Evolutionary conservation across 2,888 invertebrate species (phyloP).

Genomic region (Dugesia japonica): DNA sequence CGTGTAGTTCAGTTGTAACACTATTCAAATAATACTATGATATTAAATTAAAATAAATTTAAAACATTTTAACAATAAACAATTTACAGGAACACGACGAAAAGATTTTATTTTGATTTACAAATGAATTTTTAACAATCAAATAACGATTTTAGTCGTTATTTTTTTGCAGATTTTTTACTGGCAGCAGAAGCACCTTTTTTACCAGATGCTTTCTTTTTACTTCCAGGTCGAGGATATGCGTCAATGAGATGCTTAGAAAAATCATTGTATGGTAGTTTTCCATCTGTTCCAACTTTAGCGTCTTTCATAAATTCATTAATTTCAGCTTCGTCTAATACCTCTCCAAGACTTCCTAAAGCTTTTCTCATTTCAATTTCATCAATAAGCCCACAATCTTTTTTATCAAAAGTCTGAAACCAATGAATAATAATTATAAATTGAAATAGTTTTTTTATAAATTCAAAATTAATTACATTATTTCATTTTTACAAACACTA

Average conservation of each 20-base stretch:
- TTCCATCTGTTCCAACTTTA: conserved; percentile 32
- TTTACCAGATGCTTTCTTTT: conserved; percentile 31
- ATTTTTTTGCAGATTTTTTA: conserved; percentile 26
- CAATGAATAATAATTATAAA: background rate
- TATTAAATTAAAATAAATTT: too few species aligned
- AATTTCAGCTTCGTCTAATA: conserved; percentile 31
- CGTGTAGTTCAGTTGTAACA: too few species aligned
- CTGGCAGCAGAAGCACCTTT: conserved; percentile 21
- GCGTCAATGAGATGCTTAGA: conserved; percentile 31
- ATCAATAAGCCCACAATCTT: conserved; percentile 31
- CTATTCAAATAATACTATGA: too few species aligned
- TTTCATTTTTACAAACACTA: too few species aligned
- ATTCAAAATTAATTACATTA: background rate
- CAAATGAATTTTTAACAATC: too few species aligned
- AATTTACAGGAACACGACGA: too few species aligned
- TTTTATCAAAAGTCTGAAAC: conserved; percentile 31
- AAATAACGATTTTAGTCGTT: too few species aligned
- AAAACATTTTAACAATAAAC: too few species aligned
- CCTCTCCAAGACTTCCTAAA: conserved; percentile 20
- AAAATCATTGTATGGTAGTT: conserved; percentile 32
- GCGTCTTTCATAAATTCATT: conserved; percentile 33
- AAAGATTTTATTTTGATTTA: too few species aligned
- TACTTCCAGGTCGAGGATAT: conserved; percentile 31
- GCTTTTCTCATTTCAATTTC: conserved; percentile 26
- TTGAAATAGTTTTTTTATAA: background rate